Evolutionary conservation across 2,888 invertebrate genomes (phyloP).

Genomic region (Mimumesa dahlbomi): DNA sequence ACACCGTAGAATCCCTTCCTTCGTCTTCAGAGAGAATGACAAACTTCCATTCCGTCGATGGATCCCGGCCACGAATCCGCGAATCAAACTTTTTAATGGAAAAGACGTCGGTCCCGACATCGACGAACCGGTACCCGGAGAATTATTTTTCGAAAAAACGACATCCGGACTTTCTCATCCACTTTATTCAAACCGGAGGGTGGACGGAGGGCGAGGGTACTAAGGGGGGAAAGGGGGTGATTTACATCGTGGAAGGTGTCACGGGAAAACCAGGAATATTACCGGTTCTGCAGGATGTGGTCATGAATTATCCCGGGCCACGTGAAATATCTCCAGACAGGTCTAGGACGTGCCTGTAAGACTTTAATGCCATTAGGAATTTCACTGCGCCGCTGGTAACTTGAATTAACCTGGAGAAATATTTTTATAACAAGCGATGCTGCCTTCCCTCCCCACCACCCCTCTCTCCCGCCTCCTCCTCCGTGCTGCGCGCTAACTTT

Average conservation of each 20-base stretch:
- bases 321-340: slow-evolving; percentile 56
- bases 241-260: slow-evolving; percentile 53
- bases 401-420: slow-evolving; percentile 31
- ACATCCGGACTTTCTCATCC: slow-evolving; percentile 44
- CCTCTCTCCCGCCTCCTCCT: too few species aligned
- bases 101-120: slow-evolving; percentile 23
- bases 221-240: too few species aligned
- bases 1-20: background rate
- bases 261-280: slow-evolving; percentile 57
- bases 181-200: slow-evolving; percentile 42
- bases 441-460: too few species aligned
- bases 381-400: slow-evolving; percentile 13
- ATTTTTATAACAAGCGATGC: too few species aligned
- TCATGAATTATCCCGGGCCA: slow-evolving; percentile 56
- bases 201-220: background rate
- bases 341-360: slow-evolving; percentile 42
- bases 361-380: slow-evolving; percentile 51
- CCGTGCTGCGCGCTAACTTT: too few species aligned
- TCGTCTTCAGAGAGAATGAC: slow-evolving; percentile 20
- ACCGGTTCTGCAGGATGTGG: slow-evolving; percentile 56
- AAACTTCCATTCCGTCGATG: slow-evolving; percentile 28
- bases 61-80: slow-evolving; percentile 28
- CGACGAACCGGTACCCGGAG: background rate
- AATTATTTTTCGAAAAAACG: slow-evolving; percentile 56
- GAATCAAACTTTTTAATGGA: slow-evolving; percentile 64